Base-by-base conservation (phyloP, 92 coral and sea anemone genomes). In the Phenganax subtilis region DNA sequence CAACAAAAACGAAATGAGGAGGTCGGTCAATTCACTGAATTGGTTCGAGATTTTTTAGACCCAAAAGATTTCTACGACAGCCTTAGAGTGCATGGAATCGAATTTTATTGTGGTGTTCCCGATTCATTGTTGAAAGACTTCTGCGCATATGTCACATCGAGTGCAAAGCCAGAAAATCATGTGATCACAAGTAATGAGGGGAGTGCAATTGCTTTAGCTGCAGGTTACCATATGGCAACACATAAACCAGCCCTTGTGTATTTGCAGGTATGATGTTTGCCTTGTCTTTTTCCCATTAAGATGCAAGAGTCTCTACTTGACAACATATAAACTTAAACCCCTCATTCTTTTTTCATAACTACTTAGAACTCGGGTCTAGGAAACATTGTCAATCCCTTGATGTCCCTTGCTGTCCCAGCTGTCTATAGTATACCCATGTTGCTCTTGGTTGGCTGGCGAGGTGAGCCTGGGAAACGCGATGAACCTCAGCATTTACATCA, bases 381-480 rank as follows among this genome's bases (percentile, higher is more conserved):
- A 20, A 94, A 94, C 75, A 88, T 94, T 57, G 97, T 94, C 31
- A 94, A 94, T 56, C 98, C 98, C 8, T 84, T 94, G 67, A 90
- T 94, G 98, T 94, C 98, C 0, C 79, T 94, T 15, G 93, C 97
- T 31, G 97, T 94, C 52, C 94, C 97, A 51, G 94, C 92, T 47
- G 98, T 94, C 75, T 94, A 94, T 78, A 91, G 97, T 72, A 94
- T 94, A 52, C 98, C 98, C 71, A 94, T 94, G 98, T 68, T 94
- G 87, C 81, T 94, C 71, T 71, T 94, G 74, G 97, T 94, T 47
- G 98, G 98, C 27, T 94, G 98, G 98, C 88, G 98, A 31, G 98
- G 98, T 16, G 98, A 94, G 81, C 98, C 98, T 0, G 98, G 98
- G 7, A 94, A 94, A 76, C 86, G 98, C 14, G 98, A 94, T 25